Evolutionary conservation across 2,113 vertebrate genomes (phyloP), one percentile per base, ranked within the genome.

Genomic region (Xiphias gladius): DNA sequence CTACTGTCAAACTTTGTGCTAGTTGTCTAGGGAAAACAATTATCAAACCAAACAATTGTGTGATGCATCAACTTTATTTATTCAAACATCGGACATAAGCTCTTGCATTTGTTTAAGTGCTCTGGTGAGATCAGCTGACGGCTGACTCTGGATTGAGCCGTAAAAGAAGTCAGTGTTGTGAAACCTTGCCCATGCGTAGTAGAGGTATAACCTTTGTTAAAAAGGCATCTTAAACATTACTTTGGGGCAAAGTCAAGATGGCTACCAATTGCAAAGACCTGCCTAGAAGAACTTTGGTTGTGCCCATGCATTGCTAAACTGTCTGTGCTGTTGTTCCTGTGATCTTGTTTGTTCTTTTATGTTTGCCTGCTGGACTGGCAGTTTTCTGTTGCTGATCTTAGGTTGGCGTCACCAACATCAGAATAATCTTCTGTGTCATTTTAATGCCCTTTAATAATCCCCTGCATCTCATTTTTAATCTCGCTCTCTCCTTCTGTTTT

Each of bases 381-480:
- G 62, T 83, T 87, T 82, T 88, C 76, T 62, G 76, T 73, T 70
- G 30, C 63, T 88, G 92, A 91, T 87, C 81, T 91, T 77, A 81
- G 69, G 78, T 64, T 78, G 78, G 84, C 73, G 39, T 83, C 86
- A 76, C 65, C 79, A 83, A 83, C 83, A 84, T 86, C 84, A 79
- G 46, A 88, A 86, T 94, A 94, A 94, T 95, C 93, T 93, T 90
- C 85, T 93, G 87, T 92, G 92, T 91, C 90, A 93, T 94, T 95
- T 94, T 95, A 95, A 95, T 95, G 89, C 92, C 86, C 87, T 88
- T 85, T 82, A 67, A 94, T 96, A 94, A 95, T 94, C 93, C 89
- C 69, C 82, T 17, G 20, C 77, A 86, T 92, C 81, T 88, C 76
- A 79, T 90, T 90, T 94, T 94, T 92, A 94, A 93, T 94, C 93